Evolutionary conservation across 1,140 invertebrate genomes (phyloP).

Genomic region (Psix sp.): DNA sequence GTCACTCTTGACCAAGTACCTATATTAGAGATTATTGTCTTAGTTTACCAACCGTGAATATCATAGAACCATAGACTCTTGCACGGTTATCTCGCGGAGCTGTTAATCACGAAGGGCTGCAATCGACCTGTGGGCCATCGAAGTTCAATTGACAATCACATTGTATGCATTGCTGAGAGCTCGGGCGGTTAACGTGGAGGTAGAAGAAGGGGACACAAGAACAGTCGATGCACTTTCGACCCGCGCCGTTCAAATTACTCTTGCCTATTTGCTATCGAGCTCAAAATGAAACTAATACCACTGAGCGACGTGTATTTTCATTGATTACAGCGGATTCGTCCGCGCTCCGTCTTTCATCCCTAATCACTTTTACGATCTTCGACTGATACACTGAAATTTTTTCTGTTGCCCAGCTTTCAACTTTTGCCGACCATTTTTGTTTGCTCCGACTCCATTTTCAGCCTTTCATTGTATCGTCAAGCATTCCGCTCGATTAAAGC

Average conservation of each 20-base stretch:
- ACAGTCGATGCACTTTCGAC: slow-evolving; percentile 65
- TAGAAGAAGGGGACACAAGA: slow-evolving; percentile 26
- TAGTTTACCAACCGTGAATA: slow-evolving; percentile 39
- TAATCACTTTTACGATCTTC: slow-evolving; percentile 44
- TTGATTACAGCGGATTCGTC: slow-evolving; percentile 32
- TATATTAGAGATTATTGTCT: slow-evolving; percentile 40
- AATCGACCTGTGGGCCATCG: slow-evolving; percentile 54
- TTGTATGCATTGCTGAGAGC: slow-evolving; percentile 62
- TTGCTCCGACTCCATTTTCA: slow-evolving; percentile 9
- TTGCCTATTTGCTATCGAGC: slow-evolving; percentile 57
- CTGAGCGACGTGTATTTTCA: slow-evolving; percentile 35
- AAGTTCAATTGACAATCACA: slow-evolving; percentile 64
- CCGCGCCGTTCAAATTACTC: slow-evolving; percentile 55
- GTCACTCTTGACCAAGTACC: background rate
- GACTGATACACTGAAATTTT: slow-evolving; percentile 11
- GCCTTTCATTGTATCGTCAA: slow-evolving; percentile 7
- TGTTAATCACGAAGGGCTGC: slow-evolving; percentile 62
- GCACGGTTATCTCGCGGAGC: slow-evolving; percentile 47
- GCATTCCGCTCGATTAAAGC: slow-evolving; percentile 28
- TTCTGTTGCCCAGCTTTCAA: slow-evolving; percentile 15
- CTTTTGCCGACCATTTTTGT: slow-evolving; percentile 15
- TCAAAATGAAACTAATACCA: slow-evolving; percentile 62
- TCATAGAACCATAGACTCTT: slow-evolving; percentile 7
- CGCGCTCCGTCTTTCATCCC: slow-evolving; percentile 36
- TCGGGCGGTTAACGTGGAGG: slow-evolving; percentile 3